Base-by-base conservation (phyloP, 1,140 invertebrate genomes). In the Pogonus chalceus region DNA sequence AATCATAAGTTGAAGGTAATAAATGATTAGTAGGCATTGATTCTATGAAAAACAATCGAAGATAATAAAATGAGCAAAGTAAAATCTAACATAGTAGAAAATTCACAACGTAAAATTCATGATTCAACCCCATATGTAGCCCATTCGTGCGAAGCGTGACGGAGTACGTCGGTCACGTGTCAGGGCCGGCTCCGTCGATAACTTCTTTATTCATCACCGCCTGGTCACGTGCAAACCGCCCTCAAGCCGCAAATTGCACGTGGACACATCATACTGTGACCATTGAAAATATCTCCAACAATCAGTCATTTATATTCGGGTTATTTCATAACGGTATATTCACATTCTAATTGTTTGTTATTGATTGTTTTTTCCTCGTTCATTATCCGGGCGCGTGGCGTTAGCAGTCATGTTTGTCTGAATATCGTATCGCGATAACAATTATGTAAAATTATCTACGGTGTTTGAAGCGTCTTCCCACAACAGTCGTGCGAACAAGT, bases 301-400 rank as follows among this genome's bases (percentile, higher is more conserved):
- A n/a, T n/a, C n/a, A n/a, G n/a, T n/a, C n/a, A n/a, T n/a, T n/a
- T n/a, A n/a, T n/a, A n/a, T n/a, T n/a, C n/a, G n/a, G n/a, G n/a
- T 16, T 18, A 18, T 18, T 12, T 43, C 9, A 9, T 10, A 16
- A 10, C 37, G 18, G 37, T 43, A 10, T 31, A 31, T 4, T 31
- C 26, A 43, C 37, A 43, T 4, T 43, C 37, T 43, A 43, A 31
- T 10, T 18, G 37, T 43, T 43, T 43, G 37, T 43, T 43, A 43
- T 43, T 43, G 37, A 43, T 43, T 43, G 37, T 43, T 43, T 43
- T 43, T 43, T 43, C 37, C 37, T 43, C 37, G 37, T 43, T 43
- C 37, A 43, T 43, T 43, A 43, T 43, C 37, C 37, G 37, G 37
- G 7, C 37, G 37, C 37, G 37, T 43, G 37, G 37, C 37, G 18